phyloP scores from a whole-genome alignment of 2,888 invertebrate species.

The Spodoptera picta region DNA sequence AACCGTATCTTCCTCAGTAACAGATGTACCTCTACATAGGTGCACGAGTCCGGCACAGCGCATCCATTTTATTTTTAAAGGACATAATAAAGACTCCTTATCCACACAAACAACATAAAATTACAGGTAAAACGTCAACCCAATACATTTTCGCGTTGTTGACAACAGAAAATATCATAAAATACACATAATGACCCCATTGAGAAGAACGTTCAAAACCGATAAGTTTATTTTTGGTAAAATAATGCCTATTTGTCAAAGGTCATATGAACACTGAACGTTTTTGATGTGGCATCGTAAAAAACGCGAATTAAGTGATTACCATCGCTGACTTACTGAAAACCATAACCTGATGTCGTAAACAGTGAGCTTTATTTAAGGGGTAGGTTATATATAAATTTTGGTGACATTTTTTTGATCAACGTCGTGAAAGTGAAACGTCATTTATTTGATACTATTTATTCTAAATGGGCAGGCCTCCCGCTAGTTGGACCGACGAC shows the following conservation, averaged over 20 bases:
- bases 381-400: slow-evolving; percentile 4
- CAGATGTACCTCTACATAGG: no score
- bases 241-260: slow-evolving; percentile 47
- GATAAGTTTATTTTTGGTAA: slow-evolving; percentile 32
- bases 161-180: slow-evolving; percentile 34
- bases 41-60: no score
- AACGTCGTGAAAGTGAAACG: no score
- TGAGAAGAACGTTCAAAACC: slow-evolving; percentile 14
- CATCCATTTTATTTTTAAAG: not conserved
- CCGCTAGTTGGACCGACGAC: no score
- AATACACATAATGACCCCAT: slow-evolving; percentile 36
- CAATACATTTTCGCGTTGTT: slow-evolving; percentile 7
- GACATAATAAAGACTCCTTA: not conserved
- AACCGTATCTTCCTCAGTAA: no score
- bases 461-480: no score
- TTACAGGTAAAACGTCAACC: slow-evolving; percentile 2
- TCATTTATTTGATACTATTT: no score
- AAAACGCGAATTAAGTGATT: slow-evolving; percentile 68
- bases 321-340: slow-evolving; percentile 63
- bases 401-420: not conserved
- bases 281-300: slow-evolving; percentile 61
- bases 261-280: slow-evolving; percentile 43
- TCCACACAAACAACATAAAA: not conserved
- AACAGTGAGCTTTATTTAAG: slow-evolving; percentile 60
- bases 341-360: slow-evolving; percentile 60